Conservation (phyloP, 2,888 invertebrate species). For the Lasioglossum pauxillum region DNA sequence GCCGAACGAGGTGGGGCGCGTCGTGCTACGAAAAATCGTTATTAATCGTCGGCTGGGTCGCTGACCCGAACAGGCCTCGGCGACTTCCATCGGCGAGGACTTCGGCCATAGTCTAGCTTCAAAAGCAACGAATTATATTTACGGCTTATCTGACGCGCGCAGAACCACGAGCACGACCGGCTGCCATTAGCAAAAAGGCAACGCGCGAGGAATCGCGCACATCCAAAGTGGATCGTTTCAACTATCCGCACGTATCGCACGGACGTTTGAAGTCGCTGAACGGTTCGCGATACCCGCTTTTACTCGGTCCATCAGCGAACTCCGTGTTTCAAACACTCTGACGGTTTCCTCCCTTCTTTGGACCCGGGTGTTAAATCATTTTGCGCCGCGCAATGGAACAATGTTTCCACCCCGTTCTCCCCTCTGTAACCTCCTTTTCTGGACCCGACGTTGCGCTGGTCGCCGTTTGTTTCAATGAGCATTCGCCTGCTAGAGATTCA, state of each 20-base stretch:
- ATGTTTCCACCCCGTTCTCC: constrained; percentile 10
- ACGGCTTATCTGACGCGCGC: constrained; percentile 72
- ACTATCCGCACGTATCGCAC: constrained; percentile 48
- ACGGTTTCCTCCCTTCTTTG: neutral
- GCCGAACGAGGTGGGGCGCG: constrained; percentile 41
- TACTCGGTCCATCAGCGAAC: constrained; percentile 31
- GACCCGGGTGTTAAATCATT: constrained; percentile 20
- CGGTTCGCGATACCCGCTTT: constrained; percentile 44
- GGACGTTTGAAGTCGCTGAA: constrained; percentile 55
- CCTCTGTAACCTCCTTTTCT: constrained; percentile 39
- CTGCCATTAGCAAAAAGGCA: constrained; percentile 63
- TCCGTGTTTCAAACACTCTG: constrained; percentile 39
- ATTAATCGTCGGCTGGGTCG: constrained; percentile 72
- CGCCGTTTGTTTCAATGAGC: neutral
- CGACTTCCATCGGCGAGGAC: constrained; percentile 39
- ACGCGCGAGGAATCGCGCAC: constrained; percentile 39
- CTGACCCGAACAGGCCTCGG: constrained; percentile 60
- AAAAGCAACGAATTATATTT: constrained; percentile 75
- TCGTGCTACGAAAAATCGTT: constrained; percentile 70
- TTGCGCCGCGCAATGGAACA: constrained; percentile 1
- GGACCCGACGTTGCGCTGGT: neutral
- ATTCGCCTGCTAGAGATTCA: neutral
- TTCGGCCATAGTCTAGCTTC: constrained; percentile 56
- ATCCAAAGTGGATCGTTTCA: constrained; percentile 27
- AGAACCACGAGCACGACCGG: constrained; percentile 45